These are phyloP conservation scores for Mormyrus hasselquistii DNA, from an alignment of 2,797 vertebrate species.

Conservation along the genomic window DNA sequence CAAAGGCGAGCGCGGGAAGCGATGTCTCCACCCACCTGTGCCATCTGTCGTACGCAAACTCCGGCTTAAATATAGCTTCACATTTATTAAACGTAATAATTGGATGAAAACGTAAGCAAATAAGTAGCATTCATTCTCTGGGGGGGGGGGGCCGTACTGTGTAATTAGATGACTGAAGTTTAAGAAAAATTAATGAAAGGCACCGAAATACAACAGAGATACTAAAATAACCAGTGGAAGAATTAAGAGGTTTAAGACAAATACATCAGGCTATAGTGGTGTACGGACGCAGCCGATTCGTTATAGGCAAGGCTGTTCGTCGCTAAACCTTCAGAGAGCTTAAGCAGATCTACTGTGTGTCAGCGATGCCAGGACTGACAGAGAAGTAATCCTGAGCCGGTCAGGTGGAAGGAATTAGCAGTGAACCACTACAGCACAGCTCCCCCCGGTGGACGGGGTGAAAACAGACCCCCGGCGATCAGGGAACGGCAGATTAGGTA, in stretches of 20 bases:
- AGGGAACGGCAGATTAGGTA: neutral
- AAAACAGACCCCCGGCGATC: neutral
- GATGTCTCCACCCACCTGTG: neutral
- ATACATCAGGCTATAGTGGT: neutral
- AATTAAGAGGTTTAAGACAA: neutral
- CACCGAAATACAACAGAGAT: neutral
- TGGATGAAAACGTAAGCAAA: conserved; percentile 20
- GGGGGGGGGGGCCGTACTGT: neutral
- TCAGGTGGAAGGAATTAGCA: neutral
- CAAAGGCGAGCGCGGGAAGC: neutral
- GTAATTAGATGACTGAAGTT: conserved; percentile 29
- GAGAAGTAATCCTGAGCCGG: neutral
- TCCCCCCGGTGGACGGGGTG: neutral
- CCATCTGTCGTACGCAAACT: neutral
- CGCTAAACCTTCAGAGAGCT: neutral
- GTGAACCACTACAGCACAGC: neutral
- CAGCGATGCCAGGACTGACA: neutral
- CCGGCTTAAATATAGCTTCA: neutral
- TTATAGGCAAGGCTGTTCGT: neutral
- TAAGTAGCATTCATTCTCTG: conserved; percentile 28
- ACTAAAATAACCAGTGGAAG: neutral
- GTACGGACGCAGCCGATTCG: neutral
- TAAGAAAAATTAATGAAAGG: neutral
- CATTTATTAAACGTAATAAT: conserved; percentile 23
- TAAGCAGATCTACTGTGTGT: neutral